Conservation (phyloP, 1,140 invertebrate genomes). For the Melanaphis sacchari region DNA sequence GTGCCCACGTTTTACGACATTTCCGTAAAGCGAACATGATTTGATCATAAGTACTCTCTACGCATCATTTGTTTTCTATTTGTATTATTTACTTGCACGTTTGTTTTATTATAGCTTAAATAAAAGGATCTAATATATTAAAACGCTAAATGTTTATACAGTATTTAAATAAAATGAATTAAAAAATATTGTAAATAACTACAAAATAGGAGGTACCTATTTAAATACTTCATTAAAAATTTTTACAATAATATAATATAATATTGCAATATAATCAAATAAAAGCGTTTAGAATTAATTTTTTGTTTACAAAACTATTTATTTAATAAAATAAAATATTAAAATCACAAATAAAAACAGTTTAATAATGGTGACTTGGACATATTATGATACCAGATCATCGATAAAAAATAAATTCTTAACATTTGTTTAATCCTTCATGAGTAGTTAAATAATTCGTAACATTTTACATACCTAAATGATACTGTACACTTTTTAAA, state of each 20-base stretch:
- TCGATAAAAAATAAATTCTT: too few relatives aligned
- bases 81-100: neutral
- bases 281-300: neutral
- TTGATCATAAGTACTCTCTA: neutral
- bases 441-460: neutral
- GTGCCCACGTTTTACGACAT: neutral
- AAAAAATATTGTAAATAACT: neutral
- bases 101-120: neutral
- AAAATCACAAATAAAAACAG: too few relatives aligned
- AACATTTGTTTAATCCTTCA: neutral
- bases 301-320: too few relatives aligned
- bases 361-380: too few relatives aligned
- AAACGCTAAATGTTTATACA: neutral
- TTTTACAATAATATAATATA: neutral
- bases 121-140: neutral
- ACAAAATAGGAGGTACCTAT: neutral
- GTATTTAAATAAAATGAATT: neutral
- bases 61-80: neutral
- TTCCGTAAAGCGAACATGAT: neutral
- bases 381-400: too few relatives aligned
- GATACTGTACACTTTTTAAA: neutral
- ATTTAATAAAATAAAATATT: too few relatives aligned
- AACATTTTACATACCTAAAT: neutral
- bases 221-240: neutral
- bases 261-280: neutral